These are phyloP conservation scores for Alosa sapidissima DNA, from an alignment of 2,797 vertebrate species.

Conservation along the genomic window DNA sequence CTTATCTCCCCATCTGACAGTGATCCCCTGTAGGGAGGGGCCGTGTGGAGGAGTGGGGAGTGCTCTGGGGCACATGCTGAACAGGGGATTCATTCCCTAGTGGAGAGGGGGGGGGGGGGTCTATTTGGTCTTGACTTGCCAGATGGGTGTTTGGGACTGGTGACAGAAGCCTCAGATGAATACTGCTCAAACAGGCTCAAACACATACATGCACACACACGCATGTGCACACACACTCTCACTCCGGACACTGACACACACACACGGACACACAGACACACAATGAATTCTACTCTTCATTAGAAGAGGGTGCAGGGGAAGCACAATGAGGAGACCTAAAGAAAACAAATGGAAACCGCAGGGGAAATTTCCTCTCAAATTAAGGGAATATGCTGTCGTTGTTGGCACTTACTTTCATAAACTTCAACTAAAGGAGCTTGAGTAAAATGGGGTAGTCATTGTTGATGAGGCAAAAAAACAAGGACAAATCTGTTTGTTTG, in stretches of 20 bases:
- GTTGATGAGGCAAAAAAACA: not conserved
- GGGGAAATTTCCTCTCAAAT: not conserved
- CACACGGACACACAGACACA: not conserved
- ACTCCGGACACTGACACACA: not conserved
- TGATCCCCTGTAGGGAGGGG: conserved; percentile 60
- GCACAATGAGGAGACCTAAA: not conserved
- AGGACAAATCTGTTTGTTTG: not conserved
- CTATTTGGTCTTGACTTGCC: conserved; percentile 68
- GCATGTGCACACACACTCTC: conserved; percentile 27
- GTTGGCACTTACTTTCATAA: not conserved
- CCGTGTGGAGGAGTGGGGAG: conserved; percentile 40
- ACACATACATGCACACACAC: not conserved
- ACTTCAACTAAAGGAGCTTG: not conserved
- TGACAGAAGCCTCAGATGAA: conserved; percentile 70
- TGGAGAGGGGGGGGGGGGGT: conserved; percentile 58
- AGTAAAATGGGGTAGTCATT: not conserved
- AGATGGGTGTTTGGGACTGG: conserved; percentile 68
- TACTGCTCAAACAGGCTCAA: conserved; percentile 40
- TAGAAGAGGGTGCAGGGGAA: conserved; percentile 28
- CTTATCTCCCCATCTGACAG: conserved; percentile 44
- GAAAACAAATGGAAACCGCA: not conserved
- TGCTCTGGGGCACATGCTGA: conserved; percentile 68
- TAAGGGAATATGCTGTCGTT: not conserved
- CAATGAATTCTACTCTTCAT: conserved; percentile 28
- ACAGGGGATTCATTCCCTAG: conserved; percentile 49